Evolutionary conservation across 1,140 invertebrate species (phyloP).

Genomic region (Saxidomus purpurata): DNA sequence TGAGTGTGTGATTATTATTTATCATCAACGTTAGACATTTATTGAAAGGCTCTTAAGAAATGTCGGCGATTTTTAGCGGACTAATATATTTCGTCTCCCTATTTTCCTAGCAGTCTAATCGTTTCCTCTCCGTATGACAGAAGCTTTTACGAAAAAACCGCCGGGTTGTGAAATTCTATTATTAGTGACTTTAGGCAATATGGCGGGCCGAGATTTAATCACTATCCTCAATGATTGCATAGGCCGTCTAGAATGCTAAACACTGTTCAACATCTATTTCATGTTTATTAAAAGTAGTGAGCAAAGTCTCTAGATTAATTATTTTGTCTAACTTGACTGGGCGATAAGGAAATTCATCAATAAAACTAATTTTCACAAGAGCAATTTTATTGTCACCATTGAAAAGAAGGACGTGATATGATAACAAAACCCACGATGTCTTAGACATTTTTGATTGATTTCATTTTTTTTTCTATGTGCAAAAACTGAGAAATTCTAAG

Average conservation of each 20-base stretch:
- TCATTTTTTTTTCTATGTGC: background rate
- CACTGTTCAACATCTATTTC: slow-evolving; percentile 9
- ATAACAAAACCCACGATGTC: background rate
- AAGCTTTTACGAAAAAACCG: background rate
- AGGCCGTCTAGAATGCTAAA: slow-evolving; percentile 2
- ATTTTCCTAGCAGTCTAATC: background rate
- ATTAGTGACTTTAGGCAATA: background rate
- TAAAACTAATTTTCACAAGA: slow-evolving; percentile 50
- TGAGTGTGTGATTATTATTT: too few species aligned
- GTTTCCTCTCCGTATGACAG: background rate
- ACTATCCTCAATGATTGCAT: background rate
- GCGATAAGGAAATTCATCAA: slow-evolving; percentile 8
- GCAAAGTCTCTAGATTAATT: slow-evolving; percentile 21
- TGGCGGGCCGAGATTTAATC: slow-evolving; percentile 16
- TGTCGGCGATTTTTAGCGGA: too few species aligned
- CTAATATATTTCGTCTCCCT: background rate
- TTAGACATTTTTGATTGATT: slow-evolving; percentile 30
- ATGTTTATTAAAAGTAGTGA: slow-evolving; percentile 8
- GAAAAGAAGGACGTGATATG: background rate
- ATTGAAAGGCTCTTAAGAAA: too few species aligned
- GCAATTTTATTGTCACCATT: background rate
- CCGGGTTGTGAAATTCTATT: background rate
- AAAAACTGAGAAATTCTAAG: too few species aligned
- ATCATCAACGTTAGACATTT: too few species aligned
- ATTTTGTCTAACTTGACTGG: background rate